A percentile compares a stretch with the other conserved stretches of the same genome.
Conservation (phyloP, 2,888 invertebrate genomes). For the Noctuana brunneofusca region DNA sequence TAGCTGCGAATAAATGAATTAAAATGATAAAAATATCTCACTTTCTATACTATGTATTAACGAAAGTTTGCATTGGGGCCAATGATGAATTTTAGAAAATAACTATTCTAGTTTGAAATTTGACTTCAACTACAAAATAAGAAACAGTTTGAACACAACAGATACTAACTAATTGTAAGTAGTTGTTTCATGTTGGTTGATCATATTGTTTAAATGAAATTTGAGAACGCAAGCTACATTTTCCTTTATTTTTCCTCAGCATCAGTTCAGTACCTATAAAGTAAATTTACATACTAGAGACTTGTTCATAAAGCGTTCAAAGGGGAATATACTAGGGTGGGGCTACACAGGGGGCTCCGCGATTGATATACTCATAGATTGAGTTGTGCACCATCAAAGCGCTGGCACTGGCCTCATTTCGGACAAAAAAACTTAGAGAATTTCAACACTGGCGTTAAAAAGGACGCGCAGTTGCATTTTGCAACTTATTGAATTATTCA, state of each 20-base stretch:
- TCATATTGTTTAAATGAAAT: too few species aligned
- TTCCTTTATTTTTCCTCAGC: constrained; percentile 19
- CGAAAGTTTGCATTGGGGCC: too few species aligned
- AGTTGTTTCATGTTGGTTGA: too few species aligned
- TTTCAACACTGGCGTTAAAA: constrained; percentile 1
- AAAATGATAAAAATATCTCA: not conserved
- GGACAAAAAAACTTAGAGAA: not conserved
- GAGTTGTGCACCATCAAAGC: constrained; percentile 19
- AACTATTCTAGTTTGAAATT: too few species aligned
- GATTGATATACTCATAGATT: constrained; percentile 26
- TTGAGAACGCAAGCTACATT: constrained; percentile 7
- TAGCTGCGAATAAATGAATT: constrained; percentile 10
- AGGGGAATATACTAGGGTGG: constrained; percentile 16
- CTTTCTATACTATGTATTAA: too few species aligned
- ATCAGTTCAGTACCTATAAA: constrained; percentile 28
- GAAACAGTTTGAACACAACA: too few species aligned
- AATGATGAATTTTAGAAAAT: too few species aligned
- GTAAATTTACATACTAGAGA: constrained; percentile 31
- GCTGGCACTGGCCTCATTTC: constrained; percentile 12
- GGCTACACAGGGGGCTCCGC: constrained; percentile 1
- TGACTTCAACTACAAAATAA: too few species aligned
- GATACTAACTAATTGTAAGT: too few species aligned
- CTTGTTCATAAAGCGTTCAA: constrained; percentile 27
- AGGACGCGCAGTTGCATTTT: not conserved
- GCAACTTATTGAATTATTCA: too few species aligned